Conservation (phyloP, 1,140 invertebrate genomes). For the Lysiphlebus fabarum region DNA sequence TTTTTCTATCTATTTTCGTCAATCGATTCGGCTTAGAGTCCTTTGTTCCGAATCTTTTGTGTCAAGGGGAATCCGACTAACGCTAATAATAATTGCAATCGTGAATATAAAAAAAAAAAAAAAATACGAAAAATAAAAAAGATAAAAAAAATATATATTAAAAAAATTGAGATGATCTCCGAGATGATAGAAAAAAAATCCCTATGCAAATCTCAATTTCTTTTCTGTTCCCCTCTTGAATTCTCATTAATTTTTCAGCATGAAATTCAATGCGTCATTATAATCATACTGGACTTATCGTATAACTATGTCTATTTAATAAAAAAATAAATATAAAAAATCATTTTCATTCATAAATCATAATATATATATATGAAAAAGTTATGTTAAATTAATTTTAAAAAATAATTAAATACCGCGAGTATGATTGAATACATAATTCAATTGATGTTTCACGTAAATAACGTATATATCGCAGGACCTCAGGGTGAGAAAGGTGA, state of each 20-base stretch:
- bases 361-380: not conserved
- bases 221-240: not conserved
- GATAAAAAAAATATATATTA: slow-evolving; percentile 5
- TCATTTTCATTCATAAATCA: not conserved
- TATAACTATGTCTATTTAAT: too few relatives aligned
- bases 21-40: slow-evolving; percentile 16
- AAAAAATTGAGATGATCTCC: slow-evolving; percentile 20
- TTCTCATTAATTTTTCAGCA: not conserved
- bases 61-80: slow-evolving; percentile 10
- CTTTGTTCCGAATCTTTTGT: slow-evolving; percentile 21
- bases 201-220: slow-evolving; percentile 15
- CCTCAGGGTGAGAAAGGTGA: slow-evolving; percentile 77
- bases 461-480: slow-evolving; percentile 52
- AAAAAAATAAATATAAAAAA: not conserved
- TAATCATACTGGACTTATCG: too few relatives aligned
- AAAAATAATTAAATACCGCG: too few relatives aligned
- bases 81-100: slow-evolving; percentile 24
- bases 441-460: too few relatives aligned
- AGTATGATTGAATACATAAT: not conserved
- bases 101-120: slow-evolving; percentile 1
- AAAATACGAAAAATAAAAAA: not conserved
- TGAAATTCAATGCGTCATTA: not conserved
- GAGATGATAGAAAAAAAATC: slow-evolving; percentile 10
- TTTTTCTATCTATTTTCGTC: not conserved
- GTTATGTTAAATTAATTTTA: slow-evolving; percentile 4